Evolutionary conservation across 2,888 invertebrate species (phyloP).

Genomic region (Theodoxus fluviatilis): DNA sequence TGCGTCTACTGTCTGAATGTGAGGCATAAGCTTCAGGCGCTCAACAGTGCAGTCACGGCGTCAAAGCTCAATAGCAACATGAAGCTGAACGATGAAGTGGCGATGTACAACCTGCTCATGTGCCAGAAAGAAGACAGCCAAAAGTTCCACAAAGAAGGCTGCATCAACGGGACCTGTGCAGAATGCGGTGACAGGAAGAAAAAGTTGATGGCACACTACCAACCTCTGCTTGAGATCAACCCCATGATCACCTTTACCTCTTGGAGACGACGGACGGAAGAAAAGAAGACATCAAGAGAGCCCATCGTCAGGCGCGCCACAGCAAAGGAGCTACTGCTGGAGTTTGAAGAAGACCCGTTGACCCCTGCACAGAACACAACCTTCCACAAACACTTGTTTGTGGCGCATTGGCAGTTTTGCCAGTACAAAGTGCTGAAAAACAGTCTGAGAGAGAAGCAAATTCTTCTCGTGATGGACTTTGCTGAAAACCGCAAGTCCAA

Average conservation of each 20-base stretch:
- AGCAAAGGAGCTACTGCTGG: background rate
- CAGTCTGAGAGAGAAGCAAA: background rate
- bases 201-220: background rate
- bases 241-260: background rate
- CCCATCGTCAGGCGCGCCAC: no score
- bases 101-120: background rate
- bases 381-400: background rate
- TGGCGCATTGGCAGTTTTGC: constrained; percentile 17
- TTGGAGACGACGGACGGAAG: background rate
- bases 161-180: background rate
- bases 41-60: background rate
- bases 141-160: background rate
- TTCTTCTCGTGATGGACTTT: constrained; percentile 19
- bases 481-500: constrained; percentile 21
- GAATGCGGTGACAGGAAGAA: background rate
- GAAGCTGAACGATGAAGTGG: background rate
- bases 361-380: background rate
- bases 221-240: background rate
- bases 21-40: background rate
- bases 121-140: background rate
- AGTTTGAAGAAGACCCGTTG: background rate
- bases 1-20: constrained; percentile 20
- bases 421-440: constrained; percentile 5
- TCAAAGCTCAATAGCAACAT: background rate
- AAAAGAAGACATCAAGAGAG: background rate